A percentile compares a stretch with the other conserved stretches of the same genome.
Conservation (phyloP, 2,113 vertebrate genomes). For the Platysternon megacephalum region DNA sequence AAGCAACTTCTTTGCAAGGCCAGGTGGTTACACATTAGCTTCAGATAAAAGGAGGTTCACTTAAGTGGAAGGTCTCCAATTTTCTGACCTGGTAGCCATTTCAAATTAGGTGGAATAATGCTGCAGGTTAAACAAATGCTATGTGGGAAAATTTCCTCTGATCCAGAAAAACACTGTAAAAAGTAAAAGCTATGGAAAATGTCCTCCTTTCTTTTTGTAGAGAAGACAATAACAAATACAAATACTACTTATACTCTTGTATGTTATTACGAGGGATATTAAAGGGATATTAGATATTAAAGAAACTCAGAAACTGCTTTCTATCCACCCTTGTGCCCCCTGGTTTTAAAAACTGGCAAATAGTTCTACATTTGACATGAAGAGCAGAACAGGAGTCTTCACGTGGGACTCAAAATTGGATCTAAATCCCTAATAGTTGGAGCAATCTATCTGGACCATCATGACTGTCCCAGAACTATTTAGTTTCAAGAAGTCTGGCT, state of each 20-base stretch:
- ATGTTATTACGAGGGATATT: neutral
- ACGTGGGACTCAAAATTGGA: neutral
- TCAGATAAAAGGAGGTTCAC: neutral
- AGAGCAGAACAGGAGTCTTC: neutral
- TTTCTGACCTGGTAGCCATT: neutral
- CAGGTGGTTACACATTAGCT: neutral
- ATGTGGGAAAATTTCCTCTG: neutral
- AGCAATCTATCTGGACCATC: neutral
- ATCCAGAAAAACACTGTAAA: neutral
- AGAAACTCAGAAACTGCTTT: neutral
- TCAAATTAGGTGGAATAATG: conserved; percentile 4
- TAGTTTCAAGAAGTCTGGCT: neutral
- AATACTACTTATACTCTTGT: neutral
- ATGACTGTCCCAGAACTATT: neutral
- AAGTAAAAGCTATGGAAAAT: neutral
- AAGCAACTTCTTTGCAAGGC: neutral
- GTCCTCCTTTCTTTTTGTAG: neutral
- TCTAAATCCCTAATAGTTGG: neutral
- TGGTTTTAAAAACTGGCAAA: neutral
- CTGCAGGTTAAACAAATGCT: neutral
- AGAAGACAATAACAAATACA: neutral
- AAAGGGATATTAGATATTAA: neutral
- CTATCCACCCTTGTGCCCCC: neutral
- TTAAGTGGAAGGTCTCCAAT: neutral
- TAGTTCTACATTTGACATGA: neutral